Conservation (phyloP, 1,140 invertebrate species). For the Drosophila fuyamai region DNA sequence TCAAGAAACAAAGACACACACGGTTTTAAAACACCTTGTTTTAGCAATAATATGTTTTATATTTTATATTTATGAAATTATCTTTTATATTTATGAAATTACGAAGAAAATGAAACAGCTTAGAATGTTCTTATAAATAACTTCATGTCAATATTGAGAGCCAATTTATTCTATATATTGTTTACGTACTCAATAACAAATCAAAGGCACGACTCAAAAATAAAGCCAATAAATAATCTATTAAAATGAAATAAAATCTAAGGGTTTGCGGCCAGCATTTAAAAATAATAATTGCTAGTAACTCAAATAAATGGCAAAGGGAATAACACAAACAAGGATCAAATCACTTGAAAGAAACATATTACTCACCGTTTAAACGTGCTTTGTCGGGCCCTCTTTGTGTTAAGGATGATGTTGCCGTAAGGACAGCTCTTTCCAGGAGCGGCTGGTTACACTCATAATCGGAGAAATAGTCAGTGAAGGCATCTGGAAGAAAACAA, state of each 20-base stretch:
- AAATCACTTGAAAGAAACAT: not conserved
- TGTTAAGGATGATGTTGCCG: conserved; percentile 91
- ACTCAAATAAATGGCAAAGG: conserved; percentile 31
- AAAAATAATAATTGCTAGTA: conserved; percentile 18
- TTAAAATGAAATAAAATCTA: not conserved
- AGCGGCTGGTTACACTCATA: conserved; percentile 92
- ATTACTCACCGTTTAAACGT: conserved; percentile 90
- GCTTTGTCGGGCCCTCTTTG: conserved; percentile 93
- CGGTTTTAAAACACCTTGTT: no score
- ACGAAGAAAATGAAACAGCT: not conserved
- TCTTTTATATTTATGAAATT: not conserved
- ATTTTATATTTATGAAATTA: no score
- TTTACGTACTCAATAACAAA: not conserved
- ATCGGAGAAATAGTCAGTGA: conserved; percentile 80
- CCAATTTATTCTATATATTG: not conserved
- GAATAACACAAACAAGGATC: conserved; percentile 22
- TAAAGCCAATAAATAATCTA: not conserved
- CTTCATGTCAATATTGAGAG: not conserved
- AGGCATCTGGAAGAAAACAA: conserved; percentile 69
- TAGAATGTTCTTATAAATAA: not conserved
- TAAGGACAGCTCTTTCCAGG: conserved; percentile 89
- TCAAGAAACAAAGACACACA: no score
- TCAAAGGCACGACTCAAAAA: not conserved
- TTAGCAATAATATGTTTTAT: no score
- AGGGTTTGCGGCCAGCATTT: not conserved